These are phyloP conservation scores for Drosophila grimshawi DNA, from an alignment of 1,140 invertebrate genomes.

Conservation along the genomic window DNA sequence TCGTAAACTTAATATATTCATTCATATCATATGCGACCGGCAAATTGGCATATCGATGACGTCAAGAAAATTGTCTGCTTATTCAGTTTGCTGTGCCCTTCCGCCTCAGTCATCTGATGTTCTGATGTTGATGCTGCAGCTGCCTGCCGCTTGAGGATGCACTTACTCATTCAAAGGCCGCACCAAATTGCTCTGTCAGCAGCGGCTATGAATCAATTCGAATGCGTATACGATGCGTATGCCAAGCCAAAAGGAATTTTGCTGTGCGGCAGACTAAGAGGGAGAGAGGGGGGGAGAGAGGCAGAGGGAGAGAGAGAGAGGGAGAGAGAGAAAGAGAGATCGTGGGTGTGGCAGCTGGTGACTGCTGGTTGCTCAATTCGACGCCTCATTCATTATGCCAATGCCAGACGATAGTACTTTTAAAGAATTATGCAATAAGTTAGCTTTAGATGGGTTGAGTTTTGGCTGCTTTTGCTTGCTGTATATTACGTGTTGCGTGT, in stretches of 20 bases:
- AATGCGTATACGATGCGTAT: slow-evolving; percentile 32
- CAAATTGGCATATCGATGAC: slow-evolving; percentile 66
- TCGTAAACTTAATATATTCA: slow-evolving; percentile 31
- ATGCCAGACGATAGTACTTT: slow-evolving; percentile 63
- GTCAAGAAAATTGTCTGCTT: slow-evolving; percentile 69
- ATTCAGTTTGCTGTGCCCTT: slow-evolving; percentile 48
- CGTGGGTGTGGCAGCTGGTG: slow-evolving; percentile 47
- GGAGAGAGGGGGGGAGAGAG: no score
- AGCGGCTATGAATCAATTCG: slow-evolving; percentile 48
- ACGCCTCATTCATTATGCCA: slow-evolving; percentile 78
- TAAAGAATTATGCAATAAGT: slow-evolving; percentile 79
- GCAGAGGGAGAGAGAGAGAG: neutral
- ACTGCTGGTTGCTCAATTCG: slow-evolving; percentile 51
- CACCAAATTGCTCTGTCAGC: slow-evolving; percentile 45
- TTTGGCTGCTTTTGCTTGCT: slow-evolving; percentile 58
- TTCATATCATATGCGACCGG: slow-evolving; percentile 45
- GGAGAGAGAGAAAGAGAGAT: neutral
- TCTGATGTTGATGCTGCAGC: neutral
- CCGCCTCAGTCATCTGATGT: neutral
- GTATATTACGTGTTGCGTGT: slow-evolving; percentile 45
- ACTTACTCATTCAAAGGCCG: slow-evolving; percentile 47
- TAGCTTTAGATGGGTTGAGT: slow-evolving; percentile 71
- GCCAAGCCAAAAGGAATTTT: slow-evolving; percentile 36
- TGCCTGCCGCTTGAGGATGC: slow-evolving; percentile 30
- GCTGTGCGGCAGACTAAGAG: no score